Percentiles rank a stretch among this genome's conserved stretches.
phyloP scores from a whole-genome alignment of 2,888 invertebrate genomes.

The Netelia melanura region DNA sequence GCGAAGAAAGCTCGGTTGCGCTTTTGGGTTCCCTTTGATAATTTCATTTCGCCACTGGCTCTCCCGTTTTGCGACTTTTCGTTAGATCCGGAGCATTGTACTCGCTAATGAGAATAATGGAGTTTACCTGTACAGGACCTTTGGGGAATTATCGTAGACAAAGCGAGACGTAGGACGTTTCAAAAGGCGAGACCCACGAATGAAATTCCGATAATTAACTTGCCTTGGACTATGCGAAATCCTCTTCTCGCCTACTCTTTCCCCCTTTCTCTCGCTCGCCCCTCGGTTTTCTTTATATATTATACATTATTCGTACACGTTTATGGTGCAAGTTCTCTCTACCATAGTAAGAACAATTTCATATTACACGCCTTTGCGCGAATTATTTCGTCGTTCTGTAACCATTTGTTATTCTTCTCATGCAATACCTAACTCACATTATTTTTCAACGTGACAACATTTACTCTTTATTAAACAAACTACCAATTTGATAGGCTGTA shows the following conservation, averaged over 20 bases:
- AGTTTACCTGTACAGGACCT: constrained; percentile 55
- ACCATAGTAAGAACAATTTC: too few species aligned
- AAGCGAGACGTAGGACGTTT: constrained; percentile 47
- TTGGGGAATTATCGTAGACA: constrained; percentile 61
- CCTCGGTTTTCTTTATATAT: too few species aligned
- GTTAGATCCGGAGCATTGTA: constrained; percentile 54
- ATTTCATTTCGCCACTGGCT: constrained; percentile 49
- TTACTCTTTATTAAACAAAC: too few species aligned
- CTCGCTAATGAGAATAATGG: constrained; percentile 63
- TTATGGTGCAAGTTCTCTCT: too few species aligned
- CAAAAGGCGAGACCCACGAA: constrained; percentile 49
- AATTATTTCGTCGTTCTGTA: too few species aligned
- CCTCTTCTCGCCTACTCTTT: constrained; percentile 3
- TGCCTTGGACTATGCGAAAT: constrained; percentile 37
- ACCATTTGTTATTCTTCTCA: too few species aligned
- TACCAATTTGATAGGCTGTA: too few species aligned
- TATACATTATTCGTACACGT: too few species aligned
- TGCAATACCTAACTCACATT: too few species aligned
- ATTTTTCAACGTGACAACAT: too few species aligned
- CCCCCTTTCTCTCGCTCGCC: too few species aligned
- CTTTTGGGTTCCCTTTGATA: constrained; percentile 39
- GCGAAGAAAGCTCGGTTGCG: constrained; percentile 32
- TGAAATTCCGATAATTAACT: constrained; percentile 65
- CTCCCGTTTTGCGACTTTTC: constrained; percentile 44
- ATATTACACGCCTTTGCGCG: too few species aligned